These are phyloP conservation scores for Eurystomus gularis DNA, from an alignment of 2,113 vertebrate genomes.

Conservation along the genomic window DNA sequence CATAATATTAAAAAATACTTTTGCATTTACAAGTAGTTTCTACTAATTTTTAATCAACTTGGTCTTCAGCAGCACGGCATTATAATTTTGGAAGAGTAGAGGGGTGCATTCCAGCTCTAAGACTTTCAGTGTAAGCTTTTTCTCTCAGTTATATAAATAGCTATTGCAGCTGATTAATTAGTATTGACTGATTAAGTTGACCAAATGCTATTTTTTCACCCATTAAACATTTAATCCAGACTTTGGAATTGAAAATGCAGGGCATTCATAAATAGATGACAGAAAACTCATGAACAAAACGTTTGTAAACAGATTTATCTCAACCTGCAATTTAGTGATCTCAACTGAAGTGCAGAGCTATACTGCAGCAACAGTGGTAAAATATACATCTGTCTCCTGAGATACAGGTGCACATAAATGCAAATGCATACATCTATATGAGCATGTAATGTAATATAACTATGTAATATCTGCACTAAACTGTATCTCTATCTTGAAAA, in stretches of 20 bases:
- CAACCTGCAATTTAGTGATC: not conserved
- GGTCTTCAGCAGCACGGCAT: no score
- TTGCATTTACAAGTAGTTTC: no score
- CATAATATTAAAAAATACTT: no score
- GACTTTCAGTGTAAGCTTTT: not conserved
- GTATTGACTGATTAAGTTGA: not conserved
- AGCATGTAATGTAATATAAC: no score
- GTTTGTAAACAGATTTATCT: not conserved
- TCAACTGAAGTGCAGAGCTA: no score
- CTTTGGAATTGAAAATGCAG: not conserved
- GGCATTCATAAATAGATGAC: not conserved
- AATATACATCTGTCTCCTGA: no score
- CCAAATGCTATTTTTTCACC: not conserved
- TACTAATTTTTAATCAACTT: no score
- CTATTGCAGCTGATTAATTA: not conserved
- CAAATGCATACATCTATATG: no score
- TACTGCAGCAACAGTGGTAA: no score
- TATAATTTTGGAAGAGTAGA: no score
- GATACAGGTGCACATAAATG: no score
- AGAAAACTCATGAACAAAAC: not conserved
- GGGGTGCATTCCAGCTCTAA: not conserved
- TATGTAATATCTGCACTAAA: no score
- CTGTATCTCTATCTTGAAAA: not conserved
- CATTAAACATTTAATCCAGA: not conserved
- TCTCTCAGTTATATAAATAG: not conserved